Evolutionary conservation across 2,113 vertebrate species (phyloP).

Genomic region (Trichechus manatus): DNA sequence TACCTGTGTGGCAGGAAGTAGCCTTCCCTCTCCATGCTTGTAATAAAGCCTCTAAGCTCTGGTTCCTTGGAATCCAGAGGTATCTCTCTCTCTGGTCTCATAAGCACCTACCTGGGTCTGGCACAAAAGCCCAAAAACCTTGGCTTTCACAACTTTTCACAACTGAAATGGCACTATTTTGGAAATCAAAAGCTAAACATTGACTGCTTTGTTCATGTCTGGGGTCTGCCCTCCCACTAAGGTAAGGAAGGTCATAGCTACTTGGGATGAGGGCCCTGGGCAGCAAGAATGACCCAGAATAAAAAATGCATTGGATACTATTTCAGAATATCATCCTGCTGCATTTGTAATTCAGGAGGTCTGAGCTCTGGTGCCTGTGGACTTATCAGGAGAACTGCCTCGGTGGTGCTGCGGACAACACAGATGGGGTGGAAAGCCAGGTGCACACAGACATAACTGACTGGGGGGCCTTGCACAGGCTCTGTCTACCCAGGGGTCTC

Average conservation of each 20-base stretch:
- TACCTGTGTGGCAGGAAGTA: background rate
- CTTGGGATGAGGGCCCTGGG: background rate
- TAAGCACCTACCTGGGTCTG: background rate
- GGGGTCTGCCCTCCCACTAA: background rate
- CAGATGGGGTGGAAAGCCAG: background rate
- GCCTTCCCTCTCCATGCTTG: background rate
- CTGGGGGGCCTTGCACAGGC: rapidly evolving
- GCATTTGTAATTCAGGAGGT: background rate
- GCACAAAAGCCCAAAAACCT: background rate
- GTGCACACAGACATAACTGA: rapidly evolving
- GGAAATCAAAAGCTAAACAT: background rate
- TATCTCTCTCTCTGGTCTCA: background rate
- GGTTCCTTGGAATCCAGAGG: background rate
- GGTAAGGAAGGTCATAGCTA: background rate
- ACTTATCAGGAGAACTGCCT: too few species aligned
- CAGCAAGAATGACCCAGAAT: background rate
- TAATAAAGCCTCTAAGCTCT: background rate
- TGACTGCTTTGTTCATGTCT: background rate
- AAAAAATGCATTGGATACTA: rapidly evolving
- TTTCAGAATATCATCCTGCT: background rate
- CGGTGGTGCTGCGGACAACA: rapidly evolving
- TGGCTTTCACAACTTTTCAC: background rate
- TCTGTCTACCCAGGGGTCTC: background rate
- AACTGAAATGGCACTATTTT: background rate
- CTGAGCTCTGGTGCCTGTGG: background rate